Percentiles rank a stretch among this genome's conserved stretches.
These are phyloP conservation scores for Heptranchias perlo DNA, from an alignment of 2,113 vertebrate genomes.

Conservation along the genomic window DNA sequence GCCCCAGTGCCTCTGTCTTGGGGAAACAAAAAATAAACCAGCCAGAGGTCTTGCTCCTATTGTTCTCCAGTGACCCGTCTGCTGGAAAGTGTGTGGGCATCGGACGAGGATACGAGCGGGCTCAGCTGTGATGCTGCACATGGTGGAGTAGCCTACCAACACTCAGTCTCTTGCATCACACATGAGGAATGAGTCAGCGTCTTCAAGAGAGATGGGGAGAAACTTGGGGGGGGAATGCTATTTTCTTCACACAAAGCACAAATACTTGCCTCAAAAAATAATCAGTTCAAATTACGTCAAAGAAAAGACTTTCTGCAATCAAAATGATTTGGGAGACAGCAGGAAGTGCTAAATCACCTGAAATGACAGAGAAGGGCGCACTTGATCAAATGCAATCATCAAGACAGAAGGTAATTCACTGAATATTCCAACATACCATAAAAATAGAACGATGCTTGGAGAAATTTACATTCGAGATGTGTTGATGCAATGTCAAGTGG, in stretches of 20 bases:
- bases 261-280: neutral
- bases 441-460: neutral
- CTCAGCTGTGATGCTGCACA: neutral
- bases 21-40: neutral
- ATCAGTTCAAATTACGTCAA: neutral
- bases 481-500: neutral
- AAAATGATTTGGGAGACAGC: neutral
- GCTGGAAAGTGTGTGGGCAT: neutral
- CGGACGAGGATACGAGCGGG: neutral
- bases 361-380: neutral
- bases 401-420: neutral
- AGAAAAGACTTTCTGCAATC: neutral
- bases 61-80: neutral
- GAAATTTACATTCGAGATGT: neutral
- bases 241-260: neutral
- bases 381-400: neutral
- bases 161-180: neutral
- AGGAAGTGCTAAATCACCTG: neutral
- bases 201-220: neutral
- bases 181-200: neutral
- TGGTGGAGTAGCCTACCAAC: too few relatives aligned
- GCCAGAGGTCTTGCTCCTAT: neutral
- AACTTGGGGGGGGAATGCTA: neutral
- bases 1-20: neutral
- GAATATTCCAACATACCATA: neutral